Evolutionary conservation across 2,113 vertebrate genomes (phyloP), one percentile per base, ranked within the genome.

Genomic region (Eretmodus cyanostictus): DNA sequence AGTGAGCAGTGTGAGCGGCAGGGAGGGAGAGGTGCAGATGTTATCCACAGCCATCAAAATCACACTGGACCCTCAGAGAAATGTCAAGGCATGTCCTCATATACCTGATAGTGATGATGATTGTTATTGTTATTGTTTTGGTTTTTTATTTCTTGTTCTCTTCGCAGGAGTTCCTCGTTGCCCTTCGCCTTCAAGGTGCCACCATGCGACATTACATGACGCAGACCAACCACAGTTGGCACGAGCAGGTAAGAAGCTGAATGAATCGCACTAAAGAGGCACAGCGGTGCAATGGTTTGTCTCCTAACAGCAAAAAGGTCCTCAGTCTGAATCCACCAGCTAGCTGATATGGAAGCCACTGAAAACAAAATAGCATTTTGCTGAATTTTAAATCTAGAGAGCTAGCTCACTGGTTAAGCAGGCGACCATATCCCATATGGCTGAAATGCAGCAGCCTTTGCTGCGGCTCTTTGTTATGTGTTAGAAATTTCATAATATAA

Each of bases 141-240:
- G 19, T 66, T 66, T 66, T 66, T 86, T 19, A 19, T 66, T 78
- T 78, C 9, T 42, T 11, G 47, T 17, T 83, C 3, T 78, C 27
- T 6, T 85, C 47, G 10, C 59, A 98, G 98, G 98, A 98, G 93
- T 98, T 98, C 87, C 89, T 98, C 45, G 98, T 98, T 76, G 98
- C 98, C 2, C 89, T 98, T 71, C 94, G 96, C 84, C 96, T 98
- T 9, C 96, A 97, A 86, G 97, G 96, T 59, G 98, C 98, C 86
- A 98, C 98, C 8, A 95, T 98, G 88, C 94, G 97, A 87, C 97
- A 98, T 95, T 92, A 96, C 81, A 95, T 98, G 97, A 95, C 97
- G 2, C 95, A 97, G 63, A 95, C 95, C 7, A 95, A 96, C 85
- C 97, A 98, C 87, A 98, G 98, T 91, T 98, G 98, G 98, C 96